Evolutionary conservation across 2,797 vertebrate genomes (phyloP), one percentile per base, ranked within the genome.

Genomic region (Silurus aristotelis): DNA sequence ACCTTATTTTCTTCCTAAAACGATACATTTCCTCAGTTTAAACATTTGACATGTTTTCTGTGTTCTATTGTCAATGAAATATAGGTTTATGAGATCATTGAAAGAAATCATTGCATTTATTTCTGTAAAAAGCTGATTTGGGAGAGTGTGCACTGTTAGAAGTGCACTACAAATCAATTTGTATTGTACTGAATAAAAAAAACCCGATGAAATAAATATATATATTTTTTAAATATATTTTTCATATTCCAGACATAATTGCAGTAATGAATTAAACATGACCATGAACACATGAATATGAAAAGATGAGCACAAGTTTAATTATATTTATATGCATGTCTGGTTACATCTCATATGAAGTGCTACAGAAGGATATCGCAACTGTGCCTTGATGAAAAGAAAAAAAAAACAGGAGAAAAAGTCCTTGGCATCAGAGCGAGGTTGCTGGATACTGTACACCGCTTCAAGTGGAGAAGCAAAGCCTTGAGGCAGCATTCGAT

Each of bases 251-350:
- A 31, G 46, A 76, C 31, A 17, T 0, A 58, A 58, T 20, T 58
- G 17, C 20, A 76, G 10, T 6, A 22, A 48, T 58, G 4, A n/a
- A 43, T 17, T 55, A 63, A 70, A 17, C 68, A 66, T 58, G 55
- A 88, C 83, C 58, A 90, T 4, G 0, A 73, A 87, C 56, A 55
- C 87, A 55, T 63, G n/a, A 87, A 60, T 85, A 43, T 90, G 71
- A 92, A 94, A 94, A 92, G 92, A 93, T 93, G 91, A 94, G 90
- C 93, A 94, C 92, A 92, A 91, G 91, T 93, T 93, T 93, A 94
- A 93, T 95, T 92, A 89, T 90, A 91, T 93, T 93, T 93, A 90
- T 90, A 89, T 93, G 90, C 91, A 91, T 94, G 92, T 93, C 87
- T 92, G 93, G 85, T 94, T 38, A 95, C 94, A 95, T 92, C 92